Base-by-base conservation (phyloP, 2,888 invertebrate species). In the Anoncus sp. region DNA sequence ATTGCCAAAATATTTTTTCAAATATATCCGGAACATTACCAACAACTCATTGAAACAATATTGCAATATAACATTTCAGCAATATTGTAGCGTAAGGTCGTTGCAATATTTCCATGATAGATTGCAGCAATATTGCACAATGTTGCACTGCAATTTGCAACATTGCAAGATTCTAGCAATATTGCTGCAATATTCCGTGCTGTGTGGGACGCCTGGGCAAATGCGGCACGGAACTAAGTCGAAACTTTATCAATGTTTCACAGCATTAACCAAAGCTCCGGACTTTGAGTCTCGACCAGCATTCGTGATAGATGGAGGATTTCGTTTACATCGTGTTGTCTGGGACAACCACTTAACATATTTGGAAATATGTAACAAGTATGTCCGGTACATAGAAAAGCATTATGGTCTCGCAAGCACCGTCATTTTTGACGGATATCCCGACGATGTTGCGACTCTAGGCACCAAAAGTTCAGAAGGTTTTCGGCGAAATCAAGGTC, bases 261-360 rank as follows among this genome's bases (percentile, higher is more conserved):
- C 45, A 12, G n/a, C 62, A 47, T 18, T 62, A 45, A 24, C 14
- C n/a, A 14, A 24, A 24, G 12, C 7, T 22, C 24, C 45, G 16
- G 31, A 45, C 31, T 47, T 62, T 1, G 59, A 12, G 38, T 35
- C 59, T 20, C 7, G 14, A 1, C n/a, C 20, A 59, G 14, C 14
- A 16, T 6, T 59, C 12, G 81, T 85, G 2, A 63, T 87, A 14
- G 87, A 87, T 79, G 87, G 86, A 22, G 86, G 86, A 47, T 87
- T 76, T 81, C 78, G 86, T 20, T 67, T 87, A 47, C 84, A 88
- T 62, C 80, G 75, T 73, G 84, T 85, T 51, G 81, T 86, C 24
- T 88, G 87, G 87, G 75, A 78, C 31, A 55, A 62, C 22, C 55
- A 81, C 53, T 78, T 72, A 16, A 62, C 73, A 18, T 85, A 82